Percentiles rank a stretch among this genome's conserved stretches.
These are phyloP conservation scores for Neomorphus geoffroyi DNA, from an alignment of 2,797 vertebrate genomes.

Conservation along the genomic window DNA sequence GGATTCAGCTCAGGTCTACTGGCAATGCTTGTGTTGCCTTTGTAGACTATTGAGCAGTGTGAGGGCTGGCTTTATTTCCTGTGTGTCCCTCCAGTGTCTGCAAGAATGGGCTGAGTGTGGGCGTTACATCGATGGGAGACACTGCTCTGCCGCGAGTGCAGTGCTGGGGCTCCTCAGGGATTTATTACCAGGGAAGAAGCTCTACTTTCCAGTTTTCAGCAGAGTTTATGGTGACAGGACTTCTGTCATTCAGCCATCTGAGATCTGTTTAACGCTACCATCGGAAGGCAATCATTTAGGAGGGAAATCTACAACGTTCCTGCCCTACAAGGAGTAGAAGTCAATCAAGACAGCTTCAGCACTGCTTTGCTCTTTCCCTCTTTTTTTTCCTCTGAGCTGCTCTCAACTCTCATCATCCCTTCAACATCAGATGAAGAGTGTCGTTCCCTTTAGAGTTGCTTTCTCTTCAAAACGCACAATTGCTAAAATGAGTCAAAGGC, in stretches of 20 bases:
- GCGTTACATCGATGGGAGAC: accelerated
- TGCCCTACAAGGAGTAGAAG: neutral
- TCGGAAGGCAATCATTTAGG: neutral
- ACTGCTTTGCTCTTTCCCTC: neutral
- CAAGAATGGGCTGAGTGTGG: neutral
- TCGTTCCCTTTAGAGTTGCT: neutral
- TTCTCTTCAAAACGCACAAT: neutral
- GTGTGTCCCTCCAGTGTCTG: neutral
- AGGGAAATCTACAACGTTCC: neutral
- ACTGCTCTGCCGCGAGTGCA: neutral
- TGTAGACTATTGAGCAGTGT: neutral
- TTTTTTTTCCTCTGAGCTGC: neutral
- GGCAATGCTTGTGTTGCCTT: neutral
- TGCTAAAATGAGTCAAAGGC: neutral
- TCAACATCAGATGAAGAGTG: neutral
- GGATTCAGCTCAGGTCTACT: neutral
- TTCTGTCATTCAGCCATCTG: neutral
- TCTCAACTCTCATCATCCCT: neutral
- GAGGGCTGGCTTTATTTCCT: neutral
- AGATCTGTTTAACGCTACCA: neutral
- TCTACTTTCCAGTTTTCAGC: neutral
- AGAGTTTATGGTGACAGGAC: neutral
- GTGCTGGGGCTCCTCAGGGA: neutral
- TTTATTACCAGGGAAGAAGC: neutral
- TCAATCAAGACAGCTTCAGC: neutral